Conservation (phyloP, 2,888 invertebrate genomes). For the Lepidocyrtoides sp. region DNA sequence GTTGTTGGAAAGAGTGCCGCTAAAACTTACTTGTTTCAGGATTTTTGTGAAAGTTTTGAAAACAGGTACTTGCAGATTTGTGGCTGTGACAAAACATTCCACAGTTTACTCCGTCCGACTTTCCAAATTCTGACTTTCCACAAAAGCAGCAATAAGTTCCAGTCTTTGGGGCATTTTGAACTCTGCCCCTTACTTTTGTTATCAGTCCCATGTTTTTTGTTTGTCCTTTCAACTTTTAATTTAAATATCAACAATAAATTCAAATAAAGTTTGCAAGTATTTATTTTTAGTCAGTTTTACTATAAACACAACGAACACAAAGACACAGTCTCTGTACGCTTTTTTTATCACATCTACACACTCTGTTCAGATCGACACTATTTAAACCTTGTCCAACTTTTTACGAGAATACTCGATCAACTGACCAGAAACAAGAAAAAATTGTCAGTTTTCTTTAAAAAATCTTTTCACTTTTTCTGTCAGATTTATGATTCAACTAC, state of each 20-base stretch:
- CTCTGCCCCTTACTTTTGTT: constrained; percentile 80
- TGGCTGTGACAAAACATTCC: constrained; percentile 64
- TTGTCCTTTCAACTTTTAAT: too few species aligned
- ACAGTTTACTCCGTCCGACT: constrained; percentile 2
- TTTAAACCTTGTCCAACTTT: too few species aligned
- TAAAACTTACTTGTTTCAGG: constrained; percentile 81
- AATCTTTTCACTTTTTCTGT: constrained; percentile 26
- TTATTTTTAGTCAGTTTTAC: too few species aligned
- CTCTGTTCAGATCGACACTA: too few species aligned
- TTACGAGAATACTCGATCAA: not conserved
- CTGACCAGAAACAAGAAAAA: not conserved
- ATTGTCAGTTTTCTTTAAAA: not conserved
- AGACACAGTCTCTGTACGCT: too few species aligned
- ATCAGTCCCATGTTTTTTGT: constrained; percentile 79
- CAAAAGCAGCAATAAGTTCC: constrained; percentile 55
- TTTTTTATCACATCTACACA: too few species aligned
- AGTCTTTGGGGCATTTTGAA: constrained; percentile 71
- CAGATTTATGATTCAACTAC: not conserved
- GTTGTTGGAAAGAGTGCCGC: too few species aligned
- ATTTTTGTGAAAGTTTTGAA: constrained; percentile 80
- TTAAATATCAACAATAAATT: too few species aligned
- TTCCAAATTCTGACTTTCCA: constrained; percentile 65
- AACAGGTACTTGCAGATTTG: constrained; percentile 68
- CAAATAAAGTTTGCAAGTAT: too few species aligned
- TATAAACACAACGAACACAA: too few species aligned